Percentiles rank a stretch among this genome's conserved stretches.
Conservation (phyloP, 2,888 invertebrate genomes). For the Thysanoteuthis rhombus region DNA sequence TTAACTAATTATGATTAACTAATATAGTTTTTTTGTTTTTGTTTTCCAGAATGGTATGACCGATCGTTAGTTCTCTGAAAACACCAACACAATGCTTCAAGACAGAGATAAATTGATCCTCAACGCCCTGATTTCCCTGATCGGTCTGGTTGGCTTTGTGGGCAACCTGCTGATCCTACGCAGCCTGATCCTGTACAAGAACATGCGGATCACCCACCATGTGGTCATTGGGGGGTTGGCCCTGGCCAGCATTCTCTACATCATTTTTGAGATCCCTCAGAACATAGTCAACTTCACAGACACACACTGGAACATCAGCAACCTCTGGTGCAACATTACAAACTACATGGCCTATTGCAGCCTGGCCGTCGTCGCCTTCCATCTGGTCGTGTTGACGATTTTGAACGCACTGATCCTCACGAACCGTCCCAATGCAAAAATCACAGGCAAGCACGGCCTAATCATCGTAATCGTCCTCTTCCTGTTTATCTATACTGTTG, state of each 20-base stretch:
- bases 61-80: not conserved
- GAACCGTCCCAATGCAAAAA: slow-evolving; percentile 47
- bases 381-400: slow-evolving; percentile 54
- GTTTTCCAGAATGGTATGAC: not conserved
- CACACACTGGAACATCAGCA: slow-evolving; percentile 40
- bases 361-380: slow-evolving; percentile 41
- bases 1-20: not conserved
- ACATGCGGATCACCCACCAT: slow-evolving; percentile 51
- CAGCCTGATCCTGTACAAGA: slow-evolving; percentile 45
- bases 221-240: slow-evolving; percentile 54
- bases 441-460: slow-evolving; percentile 46
- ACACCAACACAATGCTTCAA: slow-evolving; percentile 20
- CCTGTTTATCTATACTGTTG: slow-evolving; percentile 47
- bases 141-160: slow-evolving; percentile 52
- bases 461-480: slow-evolving; percentile 46
- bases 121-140: slow-evolving; percentile 50
- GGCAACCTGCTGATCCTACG: slow-evolving; percentile 56
- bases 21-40: not conserved
- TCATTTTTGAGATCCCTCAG: slow-evolving; percentile 50
- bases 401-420: slow-evolving; percentile 54
- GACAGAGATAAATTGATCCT: slow-evolving; percentile 45
- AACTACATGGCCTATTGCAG: slow-evolving; percentile 43
- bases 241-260: slow-evolving; percentile 49
- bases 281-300: slow-evolving; percentile 47
- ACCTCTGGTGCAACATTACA: slow-evolving; percentile 51